Percentiles rank a stretch among this genome's conserved stretches.
Evolutionary conservation across 2,113 vertebrate genomes (phyloP).

Genomic region (Tragulus kanchil): DNA sequence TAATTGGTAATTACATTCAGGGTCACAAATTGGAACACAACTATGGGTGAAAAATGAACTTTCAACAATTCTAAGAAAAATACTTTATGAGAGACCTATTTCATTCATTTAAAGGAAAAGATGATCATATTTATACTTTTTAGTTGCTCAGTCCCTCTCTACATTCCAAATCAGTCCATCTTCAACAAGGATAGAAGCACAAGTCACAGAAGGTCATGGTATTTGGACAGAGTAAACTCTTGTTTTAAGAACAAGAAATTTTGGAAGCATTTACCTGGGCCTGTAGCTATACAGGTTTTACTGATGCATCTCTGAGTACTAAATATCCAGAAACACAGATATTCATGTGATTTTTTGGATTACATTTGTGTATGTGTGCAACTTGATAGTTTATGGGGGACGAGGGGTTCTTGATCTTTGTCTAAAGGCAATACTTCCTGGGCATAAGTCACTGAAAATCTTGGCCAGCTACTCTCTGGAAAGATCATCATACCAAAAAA

Average conservation of each 20-base stretch:
- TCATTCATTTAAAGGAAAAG: neutral
- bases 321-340: neutral
- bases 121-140: neutral
- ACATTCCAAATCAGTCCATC: neutral
- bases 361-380: neutral
- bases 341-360: neutral
- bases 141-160: neutral
- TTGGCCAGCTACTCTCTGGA: rapidly evolving
- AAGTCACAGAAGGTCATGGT: too few species aligned
- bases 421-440: neutral
- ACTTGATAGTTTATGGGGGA: neutral
- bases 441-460: neutral
- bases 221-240: neutral
- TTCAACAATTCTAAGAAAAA: neutral
- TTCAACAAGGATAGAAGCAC: neutral
- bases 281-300: neutral
- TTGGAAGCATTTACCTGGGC: neutral
- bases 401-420: neutral
- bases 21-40: neutral
- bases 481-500: neutral
- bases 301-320: neutral
- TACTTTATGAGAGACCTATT: neutral
- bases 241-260: neutral
- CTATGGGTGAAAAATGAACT: neutral
- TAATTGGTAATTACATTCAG: neutral